Percentiles rank a stretch among this genome's conserved stretches.
Conservation (phyloP, 2,113 vertebrate genomes). For the Equus quagga region DNA sequence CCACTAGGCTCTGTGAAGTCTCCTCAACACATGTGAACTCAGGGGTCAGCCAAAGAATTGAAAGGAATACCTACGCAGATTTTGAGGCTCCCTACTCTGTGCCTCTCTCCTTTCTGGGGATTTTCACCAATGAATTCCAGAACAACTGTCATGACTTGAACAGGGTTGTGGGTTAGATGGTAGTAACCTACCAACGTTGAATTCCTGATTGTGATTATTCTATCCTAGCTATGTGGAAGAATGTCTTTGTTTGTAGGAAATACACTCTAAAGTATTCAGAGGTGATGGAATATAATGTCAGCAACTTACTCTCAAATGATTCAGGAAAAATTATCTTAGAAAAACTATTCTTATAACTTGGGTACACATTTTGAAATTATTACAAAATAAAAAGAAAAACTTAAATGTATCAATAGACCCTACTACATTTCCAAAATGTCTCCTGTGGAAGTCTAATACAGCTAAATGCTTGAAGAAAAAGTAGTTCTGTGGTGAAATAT, state of each 20-base stretch:
- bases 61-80: background rate
- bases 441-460: background rate
- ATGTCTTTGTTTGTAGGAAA: slow-evolving; percentile 23
- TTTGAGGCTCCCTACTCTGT: background rate
- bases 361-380: background rate
- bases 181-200: background rate
- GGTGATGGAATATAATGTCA: background rate
- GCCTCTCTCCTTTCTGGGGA: background rate
- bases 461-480: background rate
- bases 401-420: background rate
- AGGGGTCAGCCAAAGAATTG: background rate
- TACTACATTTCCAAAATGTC: slow-evolving; percentile 3
- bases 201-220: background rate
- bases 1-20: background rate
- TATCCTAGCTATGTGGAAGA: background rate
- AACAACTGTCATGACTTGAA: background rate
- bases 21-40: background rate
- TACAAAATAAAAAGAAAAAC: slow-evolving; percentile 20
- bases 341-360: background rate
- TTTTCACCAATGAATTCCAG: background rate
- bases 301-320: background rate
- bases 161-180: background rate
- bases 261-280: background rate
- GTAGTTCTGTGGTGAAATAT: background rate
- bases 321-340: background rate